Evolutionary conservation across 2,888 invertebrate genomes (phyloP).

Genomic region (Atrina japonica): DNA sequence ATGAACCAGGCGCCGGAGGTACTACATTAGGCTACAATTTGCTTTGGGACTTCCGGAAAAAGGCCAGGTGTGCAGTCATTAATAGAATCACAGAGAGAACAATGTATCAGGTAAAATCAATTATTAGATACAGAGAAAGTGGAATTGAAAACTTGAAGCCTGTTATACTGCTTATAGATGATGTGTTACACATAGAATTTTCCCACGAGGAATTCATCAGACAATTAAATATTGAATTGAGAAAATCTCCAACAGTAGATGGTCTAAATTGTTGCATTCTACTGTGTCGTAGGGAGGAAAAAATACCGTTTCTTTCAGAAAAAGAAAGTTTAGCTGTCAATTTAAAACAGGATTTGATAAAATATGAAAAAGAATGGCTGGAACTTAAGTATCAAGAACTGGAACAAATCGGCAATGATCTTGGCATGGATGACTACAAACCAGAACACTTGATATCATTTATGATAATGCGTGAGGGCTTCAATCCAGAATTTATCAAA

Average conservation of each 20-base stretch:
- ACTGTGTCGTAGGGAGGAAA: conserved; percentile 23
- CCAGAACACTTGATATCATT: conserved; percentile 41
- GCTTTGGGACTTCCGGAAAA: conserved; percentile 33
- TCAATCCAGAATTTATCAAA: conserved; percentile 25
- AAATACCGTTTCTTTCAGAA: neutral
- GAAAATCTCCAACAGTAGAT: neutral
- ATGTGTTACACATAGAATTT: conserved; percentile 15
- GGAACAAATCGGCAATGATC: conserved; percentile 8
- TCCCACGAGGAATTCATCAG: conserved; percentile 12
- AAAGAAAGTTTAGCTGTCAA: conserved; percentile 7
- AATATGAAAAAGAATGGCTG: conserved; percentile 19
- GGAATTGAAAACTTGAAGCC: neutral
- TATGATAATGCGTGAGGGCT: conserved; percentile 31
- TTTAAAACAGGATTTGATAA: conserved; percentile 15
- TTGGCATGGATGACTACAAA: conserved; percentile 22
- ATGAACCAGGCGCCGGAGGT: conserved; percentile 41
- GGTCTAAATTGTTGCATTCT: conserved; percentile 22
- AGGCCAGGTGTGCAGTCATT: conserved; percentile 29
- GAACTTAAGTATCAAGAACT: conserved; percentile 14
- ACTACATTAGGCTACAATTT: conserved; percentile 32
- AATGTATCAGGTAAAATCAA: neutral
- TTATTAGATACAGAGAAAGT: conserved; percentile 20
- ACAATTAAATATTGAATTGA: conserved; percentile 18
- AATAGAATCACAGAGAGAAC: conserved; percentile 10
- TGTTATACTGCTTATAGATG: conserved; percentile 29